Evolutionary conservation across 2,113 vertebrate genomes (phyloP).

Genomic region (Siniperca chuatsi): DNA sequence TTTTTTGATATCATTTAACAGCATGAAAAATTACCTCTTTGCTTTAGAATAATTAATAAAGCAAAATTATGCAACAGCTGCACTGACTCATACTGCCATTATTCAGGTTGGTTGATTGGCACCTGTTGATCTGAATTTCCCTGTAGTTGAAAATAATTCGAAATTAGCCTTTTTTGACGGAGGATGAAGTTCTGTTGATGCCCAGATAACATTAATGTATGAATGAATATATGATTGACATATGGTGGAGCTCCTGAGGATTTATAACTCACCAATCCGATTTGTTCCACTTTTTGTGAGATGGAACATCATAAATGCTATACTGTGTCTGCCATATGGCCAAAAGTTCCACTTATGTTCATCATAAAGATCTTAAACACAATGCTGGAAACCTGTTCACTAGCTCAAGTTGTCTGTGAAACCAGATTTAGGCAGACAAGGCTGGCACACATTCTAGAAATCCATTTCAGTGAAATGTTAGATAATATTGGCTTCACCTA

Average conservation of each 20-base stretch:
- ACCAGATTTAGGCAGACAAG: background rate
- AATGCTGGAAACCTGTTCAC: background rate
- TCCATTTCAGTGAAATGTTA: background rate
- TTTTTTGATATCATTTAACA: constrained; percentile 2
- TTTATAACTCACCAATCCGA: background rate
- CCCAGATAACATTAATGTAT: background rate
- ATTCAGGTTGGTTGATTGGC: constrained; percentile 14
- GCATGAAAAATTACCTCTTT: background rate
- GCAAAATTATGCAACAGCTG: background rate
- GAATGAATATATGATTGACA: too few relatives aligned
- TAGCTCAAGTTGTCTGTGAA: constrained; percentile 10
- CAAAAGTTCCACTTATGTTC: constrained; percentile 32
- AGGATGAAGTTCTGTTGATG: constrained; percentile 53
- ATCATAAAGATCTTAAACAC: background rate
- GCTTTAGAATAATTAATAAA: background rate
- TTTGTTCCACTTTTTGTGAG: background rate
- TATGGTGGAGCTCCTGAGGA: background rate
- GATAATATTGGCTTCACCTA: background rate
- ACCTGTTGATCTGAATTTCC: constrained; percentile 73
- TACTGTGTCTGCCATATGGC: background rate
- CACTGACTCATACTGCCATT: background rate
- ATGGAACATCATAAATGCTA: background rate
- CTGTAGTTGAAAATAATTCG: constrained; percentile 22
- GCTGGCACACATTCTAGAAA: background rate
- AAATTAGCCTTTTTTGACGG: background rate